Evolutionary conservation across 2,113 vertebrate species (phyloP), one percentile per base, ranked within the genome.

Genomic region (Phyllostomus discolor): DNA sequence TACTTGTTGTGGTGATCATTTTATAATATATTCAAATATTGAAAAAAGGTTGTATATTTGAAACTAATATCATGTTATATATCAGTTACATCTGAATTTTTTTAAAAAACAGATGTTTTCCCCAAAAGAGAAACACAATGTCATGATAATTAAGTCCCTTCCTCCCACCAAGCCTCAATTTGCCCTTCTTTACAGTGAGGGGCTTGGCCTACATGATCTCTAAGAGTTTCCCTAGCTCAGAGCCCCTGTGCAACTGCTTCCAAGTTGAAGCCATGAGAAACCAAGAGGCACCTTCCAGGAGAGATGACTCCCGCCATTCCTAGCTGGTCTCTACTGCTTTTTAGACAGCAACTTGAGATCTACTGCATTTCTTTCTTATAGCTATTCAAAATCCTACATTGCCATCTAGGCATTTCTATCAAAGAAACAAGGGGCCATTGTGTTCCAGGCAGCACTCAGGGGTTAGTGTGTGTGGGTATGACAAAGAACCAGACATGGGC

Each of bases 391-490:
- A 91, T 69, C 67, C 67, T 83, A n/a, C 75, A 35, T 86, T 83
- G 17, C 69, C 46, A 16, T 52, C 57, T 69, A 96, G n/a, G 84
- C 79, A 75, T 95, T 93, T 93, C 75, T 95, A 92, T 76, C 88
- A 92, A 87, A 57, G 5, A 22, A 57, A 8, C 83, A 50, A 93
- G 87, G 50, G 54, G 31, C 79, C 38, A 52, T 2, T 54, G 84
- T 87, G 69, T 89, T 66, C 92, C 54, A 96, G 88, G 87, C 57
- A 69, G 14, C 22, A 3, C 33, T 81, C 84, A 43, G 11, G 70
- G 19, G 57, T 20, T 73, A 78, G 43, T n/a, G 15, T n/a, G 67
- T 33, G 31, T 48, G 46, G 48, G 46, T 57, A 54, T n/a, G 52
- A 76, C 38, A 64, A 48, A 91, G n/a, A 95, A 85, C 59, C 94